Evolutionary conservation across 2,888 invertebrate species (phyloP), one percentile per base, ranked within the genome.

Genomic region (Sminthurides aquaticus): DNA sequence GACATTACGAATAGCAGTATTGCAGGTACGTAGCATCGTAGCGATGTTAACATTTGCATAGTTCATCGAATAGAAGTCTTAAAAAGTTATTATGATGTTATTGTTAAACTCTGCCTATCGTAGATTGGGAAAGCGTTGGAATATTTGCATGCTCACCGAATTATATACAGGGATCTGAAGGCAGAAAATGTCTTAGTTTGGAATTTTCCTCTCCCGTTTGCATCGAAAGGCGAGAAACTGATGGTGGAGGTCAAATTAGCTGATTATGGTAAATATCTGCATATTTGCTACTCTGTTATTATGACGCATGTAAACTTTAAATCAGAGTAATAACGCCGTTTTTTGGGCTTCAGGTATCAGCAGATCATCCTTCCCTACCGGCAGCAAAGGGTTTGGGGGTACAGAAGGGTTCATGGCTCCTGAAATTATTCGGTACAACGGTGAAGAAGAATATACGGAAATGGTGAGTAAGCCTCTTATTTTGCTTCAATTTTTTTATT

Each of bases 331-430:
- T 43, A 11, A 58, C 5, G 24, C 24, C 8, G 11, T 8, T 54
- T 20, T 43, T 18, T 54, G n/a, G 24, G n/a, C n/a, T 54, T 18
- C 75, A 86, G 86, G 92, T 59, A 95, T 95, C 66, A 93, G 93
- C 75, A 83, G 94, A 52, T 82, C 89, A 70, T 92, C 89, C 1
- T 84, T 93, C 8, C 92, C 94, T 0, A 91, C 91, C 1, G 93
- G 94, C 0, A 90, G 93, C 0, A 96, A 95, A 78, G 98, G 99
- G 0, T 98, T 97, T 80, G 98, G 97, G 0, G 98, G 99, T 1
- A 99, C 99, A 0, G 95, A 96, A 80, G 98, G 98, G 0, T 99
- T 97, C 79, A 99, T 99, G 92, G 99, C 98, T 1, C 99, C 98
- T 0, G 98, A 99, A 82, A 98, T 99, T 71, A 92, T 98, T 83